Evolutionary conservation across 2,888 invertebrate species (phyloP).

Genomic region (Crepidodera aurea): DNA sequence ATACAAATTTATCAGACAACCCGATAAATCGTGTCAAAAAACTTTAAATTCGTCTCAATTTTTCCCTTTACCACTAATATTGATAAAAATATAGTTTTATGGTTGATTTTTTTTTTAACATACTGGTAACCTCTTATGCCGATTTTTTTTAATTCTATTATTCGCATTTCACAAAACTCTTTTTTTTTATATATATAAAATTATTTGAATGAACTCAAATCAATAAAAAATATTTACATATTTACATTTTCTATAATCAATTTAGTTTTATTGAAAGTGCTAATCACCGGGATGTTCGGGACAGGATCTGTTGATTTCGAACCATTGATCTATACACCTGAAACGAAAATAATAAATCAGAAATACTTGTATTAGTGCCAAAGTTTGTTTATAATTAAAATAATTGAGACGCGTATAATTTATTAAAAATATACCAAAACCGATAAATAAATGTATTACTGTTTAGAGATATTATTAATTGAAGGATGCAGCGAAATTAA

Average conservation of each 20-base stretch:
- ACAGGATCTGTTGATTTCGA: conserved; percentile 98
- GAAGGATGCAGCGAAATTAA: too few relatives aligned
- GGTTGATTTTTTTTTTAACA: neutral
- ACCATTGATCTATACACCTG: conserved; percentile 99
- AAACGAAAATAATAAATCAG: conserved; percentile 50
- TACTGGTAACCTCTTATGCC: conserved; percentile 8
- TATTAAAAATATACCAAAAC: too few relatives aligned
- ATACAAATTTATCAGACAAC: too few relatives aligned
- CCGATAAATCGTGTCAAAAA: too few relatives aligned
- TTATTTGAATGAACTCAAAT: conserved; percentile 50
- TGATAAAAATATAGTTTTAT: neutral
- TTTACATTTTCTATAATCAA: conserved; percentile 45
- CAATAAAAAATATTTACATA: conserved; percentile 51
- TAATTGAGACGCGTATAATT: neutral
- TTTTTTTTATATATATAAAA: conserved; percentile 36
- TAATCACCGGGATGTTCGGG: conserved; percentile 98
- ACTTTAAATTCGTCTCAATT: too few relatives aligned
- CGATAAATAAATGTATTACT: too few relatives aligned
- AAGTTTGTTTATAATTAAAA: neutral
- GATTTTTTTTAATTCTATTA: conserved; percentile 10
- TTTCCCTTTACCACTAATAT: neutral
- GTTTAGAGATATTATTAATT: too few relatives aligned
- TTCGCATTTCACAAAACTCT: conserved; percentile 2
- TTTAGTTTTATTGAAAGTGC: conserved; percentile 50
- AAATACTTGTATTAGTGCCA: conserved; percentile 35